These are phyloP conservation scores for Morone chrysops DNA, from an alignment of 2,113 vertebrate genomes.

Conservation along the genomic window DNA sequence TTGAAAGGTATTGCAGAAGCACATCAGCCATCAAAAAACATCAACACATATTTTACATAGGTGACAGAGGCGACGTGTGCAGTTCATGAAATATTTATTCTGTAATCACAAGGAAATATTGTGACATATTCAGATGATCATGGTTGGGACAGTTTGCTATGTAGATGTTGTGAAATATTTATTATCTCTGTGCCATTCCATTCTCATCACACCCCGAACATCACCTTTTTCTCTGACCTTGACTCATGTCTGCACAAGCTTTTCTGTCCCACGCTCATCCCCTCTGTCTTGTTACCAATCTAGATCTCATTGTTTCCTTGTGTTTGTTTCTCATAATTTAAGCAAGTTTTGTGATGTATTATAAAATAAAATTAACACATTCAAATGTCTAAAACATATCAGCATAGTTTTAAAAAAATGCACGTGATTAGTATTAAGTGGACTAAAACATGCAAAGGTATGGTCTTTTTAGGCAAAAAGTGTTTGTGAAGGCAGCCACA, in stretches of 20 bases:
- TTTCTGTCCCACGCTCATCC: too few relatives aligned
- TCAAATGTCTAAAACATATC: background rate
- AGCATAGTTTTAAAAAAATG: background rate
- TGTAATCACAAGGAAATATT: background rate
- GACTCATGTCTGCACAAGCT: too few relatives aligned
- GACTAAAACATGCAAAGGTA: too few relatives aligned
- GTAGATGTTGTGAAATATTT: too few relatives aligned
- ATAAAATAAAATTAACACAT: background rate
- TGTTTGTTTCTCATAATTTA: too few relatives aligned
- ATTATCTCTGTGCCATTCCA: too few relatives aligned
- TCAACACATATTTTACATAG: background rate
- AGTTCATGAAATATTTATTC: constrained; percentile 23
- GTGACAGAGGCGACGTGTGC: background rate
- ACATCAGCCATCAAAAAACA: constrained; percentile 2
- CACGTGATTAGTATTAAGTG: background rate
- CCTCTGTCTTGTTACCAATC: too few relatives aligned
- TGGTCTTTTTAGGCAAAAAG: background rate
- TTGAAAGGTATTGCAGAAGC: background rate
- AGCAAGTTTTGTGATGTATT: background rate
- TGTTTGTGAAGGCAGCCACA: background rate
- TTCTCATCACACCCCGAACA: too few relatives aligned
- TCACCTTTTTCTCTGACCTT: too few relatives aligned
- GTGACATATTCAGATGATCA: background rate
- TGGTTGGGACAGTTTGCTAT: background rate
- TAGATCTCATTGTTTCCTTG: too few relatives aligned